Evolutionary conservation across 2,797 vertebrate genomes (phyloP).

Genomic region (Scomberomorus guttatus): DNA sequence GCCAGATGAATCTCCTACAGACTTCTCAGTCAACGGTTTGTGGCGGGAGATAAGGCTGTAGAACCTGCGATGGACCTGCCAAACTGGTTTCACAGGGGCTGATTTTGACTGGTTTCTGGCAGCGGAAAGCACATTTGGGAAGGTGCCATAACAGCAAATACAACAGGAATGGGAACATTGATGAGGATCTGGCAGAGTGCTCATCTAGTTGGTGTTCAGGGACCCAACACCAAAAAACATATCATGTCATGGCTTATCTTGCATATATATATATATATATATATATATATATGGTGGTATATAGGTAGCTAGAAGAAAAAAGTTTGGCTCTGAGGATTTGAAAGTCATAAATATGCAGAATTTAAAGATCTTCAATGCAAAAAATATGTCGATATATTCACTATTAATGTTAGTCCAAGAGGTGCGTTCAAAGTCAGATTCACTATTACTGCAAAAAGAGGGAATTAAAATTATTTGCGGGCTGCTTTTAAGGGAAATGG

Average conservation of each 20-base stretch:
- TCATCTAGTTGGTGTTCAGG: not conserved
- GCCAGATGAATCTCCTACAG: not conserved
- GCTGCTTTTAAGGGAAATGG: not conserved
- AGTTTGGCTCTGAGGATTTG: too few species aligned
- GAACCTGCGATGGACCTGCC: constrained; percentile 11
- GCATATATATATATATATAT: too few species aligned
- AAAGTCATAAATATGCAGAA: not conserved
- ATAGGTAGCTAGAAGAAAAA: too few species aligned
- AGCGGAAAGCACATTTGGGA: constrained; percentile 11
- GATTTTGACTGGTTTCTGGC: constrained; percentile 10
- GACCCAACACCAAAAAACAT: not conserved
- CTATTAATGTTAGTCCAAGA: not conserved
- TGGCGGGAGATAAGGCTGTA: constrained; percentile 20
- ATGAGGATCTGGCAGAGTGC: not conserved
- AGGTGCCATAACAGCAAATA: constrained; percentile 1
- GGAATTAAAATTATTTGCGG: not conserved
- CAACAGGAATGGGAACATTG: not conserved
- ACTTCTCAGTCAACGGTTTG: constrained; percentile 7
- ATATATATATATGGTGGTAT: too few species aligned
- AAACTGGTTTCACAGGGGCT: constrained; percentile 48
- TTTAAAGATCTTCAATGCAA: not conserved
- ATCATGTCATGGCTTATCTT: not conserved
- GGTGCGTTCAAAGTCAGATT: not conserved
- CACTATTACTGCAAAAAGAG: too few species aligned
- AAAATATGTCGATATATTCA: not conserved